phyloP scores from a whole-genome alignment of 2,797 vertebrate species.

The Acipenser oxyrinchus region DNA sequence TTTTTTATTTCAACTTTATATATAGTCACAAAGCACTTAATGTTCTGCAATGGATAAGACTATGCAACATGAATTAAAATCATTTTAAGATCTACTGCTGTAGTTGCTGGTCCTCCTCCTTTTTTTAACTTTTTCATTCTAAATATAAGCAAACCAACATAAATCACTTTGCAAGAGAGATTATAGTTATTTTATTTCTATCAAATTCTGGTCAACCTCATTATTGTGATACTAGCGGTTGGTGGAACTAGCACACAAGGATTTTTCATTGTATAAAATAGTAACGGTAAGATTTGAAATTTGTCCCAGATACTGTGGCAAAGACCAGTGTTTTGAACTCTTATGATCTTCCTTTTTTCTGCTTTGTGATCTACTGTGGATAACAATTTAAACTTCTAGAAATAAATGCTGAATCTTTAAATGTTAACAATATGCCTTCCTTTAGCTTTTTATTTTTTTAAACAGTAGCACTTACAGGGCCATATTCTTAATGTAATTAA shows the following conservation, averaged over 20 bases:
- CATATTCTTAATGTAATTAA: not conserved
- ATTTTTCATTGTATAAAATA: not conserved
- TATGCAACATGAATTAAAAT: slow-evolving; percentile 44
- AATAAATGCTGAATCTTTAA: no score
- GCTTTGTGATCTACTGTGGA: no score
- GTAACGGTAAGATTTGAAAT: not conserved
- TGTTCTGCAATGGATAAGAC: slow-evolving; percentile 26
- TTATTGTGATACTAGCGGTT: slow-evolving; percentile 8
- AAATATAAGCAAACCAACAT: slow-evolving; percentile 13
- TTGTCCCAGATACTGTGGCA: not conserved
- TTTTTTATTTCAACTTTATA: not conserved
- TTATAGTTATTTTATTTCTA: slow-evolving; percentile 11
- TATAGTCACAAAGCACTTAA: slow-evolving; percentile 34
- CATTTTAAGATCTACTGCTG: slow-evolving; percentile 22
- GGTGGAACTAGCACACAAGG: not conserved
- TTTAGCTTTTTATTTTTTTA: no score
- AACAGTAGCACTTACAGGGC: not conserved
- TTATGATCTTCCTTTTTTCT: no score
- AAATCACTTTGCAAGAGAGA: slow-evolving; percentile 1
- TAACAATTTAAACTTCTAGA: no score
- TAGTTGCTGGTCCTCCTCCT: slow-evolving; percentile 20
- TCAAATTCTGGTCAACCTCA: slow-evolving; percentile 2
- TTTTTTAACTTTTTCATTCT: not conserved
- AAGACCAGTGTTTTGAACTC: not conserved
- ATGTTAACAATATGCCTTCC: no score